Base-by-base conservation (phyloP, 2,797 vertebrate species). In the Phataginus tricuspis region DNA sequence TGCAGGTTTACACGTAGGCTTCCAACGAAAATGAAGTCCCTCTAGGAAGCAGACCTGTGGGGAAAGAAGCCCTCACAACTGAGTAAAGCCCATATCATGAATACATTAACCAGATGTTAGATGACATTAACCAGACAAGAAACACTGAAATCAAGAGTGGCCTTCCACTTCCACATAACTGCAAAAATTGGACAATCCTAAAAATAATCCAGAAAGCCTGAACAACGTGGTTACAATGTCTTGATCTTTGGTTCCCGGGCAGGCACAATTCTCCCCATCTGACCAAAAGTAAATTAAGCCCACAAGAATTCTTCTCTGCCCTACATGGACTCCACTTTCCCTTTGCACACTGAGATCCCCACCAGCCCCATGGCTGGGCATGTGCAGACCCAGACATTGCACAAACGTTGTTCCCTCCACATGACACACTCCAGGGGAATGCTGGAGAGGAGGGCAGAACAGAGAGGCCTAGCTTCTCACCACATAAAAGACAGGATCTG, bases 401-500 rank as follows among this genome's bases (percentile, higher is more conserved):
- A 98, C 98, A 95, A 95, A 95, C 83, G 96, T 97, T 98, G 97
- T 97, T 98, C 88, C 78, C 74, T 90, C 49, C 57, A 27, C 98
- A 98, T 86, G 91, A 98, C 98, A 98, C 98, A 95, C 98, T 98
- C 95, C 96, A 97, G 95, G 92, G 90, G 96, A 97, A 72, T 53
- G 34, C 45, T 9, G 87, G 80, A 88, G 98, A 98, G 98, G 97
- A 71, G 90, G 63, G 92, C 97, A 64, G 90, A 89, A 88, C 92
- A 45, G 87, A 98, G 68, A 91, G 97, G 87, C 98, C 97, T 98
- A 98, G 98, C 99, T 98, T 98, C 98, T 98, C 86, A 98, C 98
- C 99, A 99, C 99, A 99, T 99, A 97, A 99, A 99, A 99, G 92
- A 91, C 59, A 69, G 69, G 63, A 66, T 95, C 97, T 94, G 98